A percentile compares a stretch with the other conserved stretches of the same genome.
Evolutionary conservation across 2,797 vertebrate species (phyloP).

Genomic region (Xenentodon cancila): DNA sequence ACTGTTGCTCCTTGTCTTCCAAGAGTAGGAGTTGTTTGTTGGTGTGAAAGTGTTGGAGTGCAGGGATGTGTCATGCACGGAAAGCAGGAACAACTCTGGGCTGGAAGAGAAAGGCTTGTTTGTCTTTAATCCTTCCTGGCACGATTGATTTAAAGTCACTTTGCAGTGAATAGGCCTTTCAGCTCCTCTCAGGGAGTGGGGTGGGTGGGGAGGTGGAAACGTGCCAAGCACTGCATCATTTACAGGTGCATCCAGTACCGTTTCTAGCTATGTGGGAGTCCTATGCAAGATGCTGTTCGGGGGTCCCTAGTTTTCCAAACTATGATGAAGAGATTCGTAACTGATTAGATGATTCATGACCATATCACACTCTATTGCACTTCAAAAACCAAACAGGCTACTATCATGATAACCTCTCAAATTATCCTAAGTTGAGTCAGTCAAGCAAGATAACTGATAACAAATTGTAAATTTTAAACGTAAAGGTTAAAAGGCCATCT

Average conservation of each 20-base stretch:
- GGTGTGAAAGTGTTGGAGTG: conserved; percentile 52
- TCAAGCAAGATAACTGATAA: too few relatives aligned
- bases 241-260: conserved; percentile 28
- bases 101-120: conserved; percentile 63
- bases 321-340: too few relatives aligned
- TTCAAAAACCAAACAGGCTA: too few relatives aligned
- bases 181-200: conserved; percentile 39
- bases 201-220: conserved; percentile 28
- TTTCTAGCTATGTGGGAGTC: too few relatives aligned
- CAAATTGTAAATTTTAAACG: too few relatives aligned
- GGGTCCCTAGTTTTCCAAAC: too few relatives aligned
- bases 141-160: conserved; percentile 78
- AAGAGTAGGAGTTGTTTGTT: conserved; percentile 44
- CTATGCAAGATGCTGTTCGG: too few relatives aligned
- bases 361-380: too few relatives aligned
- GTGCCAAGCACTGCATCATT: conserved; percentile 33
- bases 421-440: too few relatives aligned
- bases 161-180: conserved; percentile 60
- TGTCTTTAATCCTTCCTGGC: conserved; percentile 68
- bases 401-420: too few relatives aligned
- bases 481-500: too few relatives aligned
- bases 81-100: conserved; percentile 48
- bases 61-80: conserved; percentile 37
- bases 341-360: too few relatives aligned
- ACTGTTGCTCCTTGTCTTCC: conserved; percentile 16